These are phyloP conservation scores for Synanthedon formicaeformis DNA, from an alignment of 2,888 invertebrate genomes.

Conservation along the genomic window DNA sequence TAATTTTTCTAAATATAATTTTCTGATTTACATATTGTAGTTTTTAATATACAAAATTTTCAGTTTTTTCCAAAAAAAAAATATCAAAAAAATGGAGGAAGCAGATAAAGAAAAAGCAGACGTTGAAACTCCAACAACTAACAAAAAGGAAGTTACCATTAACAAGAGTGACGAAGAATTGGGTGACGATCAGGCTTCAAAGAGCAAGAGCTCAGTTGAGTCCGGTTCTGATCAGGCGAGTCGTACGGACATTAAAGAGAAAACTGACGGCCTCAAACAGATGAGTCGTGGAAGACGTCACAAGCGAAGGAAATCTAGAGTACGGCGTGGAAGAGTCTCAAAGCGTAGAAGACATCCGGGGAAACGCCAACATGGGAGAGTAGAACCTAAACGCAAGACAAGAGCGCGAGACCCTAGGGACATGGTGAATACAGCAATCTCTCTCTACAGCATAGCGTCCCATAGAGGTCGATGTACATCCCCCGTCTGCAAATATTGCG, in stretches of 20 bases:
- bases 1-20: too few relatives aligned
- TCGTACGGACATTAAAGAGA: slow-evolving; percentile 13
- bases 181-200: slow-evolving; percentile 12
- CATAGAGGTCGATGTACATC: slow-evolving; percentile 13
- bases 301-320: slow-evolving; percentile 4
- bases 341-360: slow-evolving; percentile 18
- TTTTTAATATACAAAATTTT: slow-evolving; percentile 27
- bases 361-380: slow-evolving; percentile 12
- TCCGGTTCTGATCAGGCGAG: slow-evolving; percentile 22
- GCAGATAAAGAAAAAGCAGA: slow-evolving; percentile 15
- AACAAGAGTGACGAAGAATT: slow-evolving; percentile 13
- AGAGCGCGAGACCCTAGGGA: slow-evolving; percentile 7
- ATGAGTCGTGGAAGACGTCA: not conserved
- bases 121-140: slow-evolving; percentile 23
- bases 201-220: slow-evolving; percentile 15
- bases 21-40: too few relatives aligned
- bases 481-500: slow-evolving; percentile 27
- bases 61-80: slow-evolving; percentile 23
- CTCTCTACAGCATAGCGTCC: slow-evolving; percentile 27
- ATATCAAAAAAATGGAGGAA: slow-evolving; percentile 25
- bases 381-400: slow-evolving; percentile 15
- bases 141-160: slow-evolving; percentile 23
- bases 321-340: slow-evolving; percentile 17
- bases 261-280: slow-evolving; percentile 11
- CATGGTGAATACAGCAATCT: slow-evolving; percentile 20